Conservation (phyloP, 2,888 invertebrate species). For the Caenorhabditis sp. region DNA sequence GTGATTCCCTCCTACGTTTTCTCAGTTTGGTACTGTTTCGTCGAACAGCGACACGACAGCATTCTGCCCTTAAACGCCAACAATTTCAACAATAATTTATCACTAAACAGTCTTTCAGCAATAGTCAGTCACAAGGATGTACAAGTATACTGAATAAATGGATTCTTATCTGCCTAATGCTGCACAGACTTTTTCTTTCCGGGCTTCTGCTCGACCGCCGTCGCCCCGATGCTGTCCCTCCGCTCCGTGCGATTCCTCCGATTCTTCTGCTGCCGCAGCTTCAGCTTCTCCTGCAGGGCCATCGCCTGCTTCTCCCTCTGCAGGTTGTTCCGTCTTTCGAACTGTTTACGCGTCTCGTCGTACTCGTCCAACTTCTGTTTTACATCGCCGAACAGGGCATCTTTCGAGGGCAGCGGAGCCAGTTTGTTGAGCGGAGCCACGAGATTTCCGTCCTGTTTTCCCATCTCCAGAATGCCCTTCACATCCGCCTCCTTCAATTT, state of each 20-base stretch:
- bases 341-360: constrained; percentile 72
- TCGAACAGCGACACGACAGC: constrained; percentile 25
- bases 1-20: constrained; percentile 30
- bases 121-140: constrained; percentile 36
- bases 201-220: constrained; percentile 3
- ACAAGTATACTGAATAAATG: constrained; percentile 34
- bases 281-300: constrained; percentile 75
- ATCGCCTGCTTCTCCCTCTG: constrained; percentile 74
- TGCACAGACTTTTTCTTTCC: constrained; percentile 25
- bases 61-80: constrained; percentile 16
- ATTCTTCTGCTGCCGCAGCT: constrained; percentile 70
- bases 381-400: constrained; percentile 81
- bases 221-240: constrained; percentile 40
- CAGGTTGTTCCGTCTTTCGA: constrained; percentile 71
- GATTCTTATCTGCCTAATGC: constrained; percentile 1
- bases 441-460: constrained; percentile 73
- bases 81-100: constrained; percentile 30
- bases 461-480: constrained; percentile 73
- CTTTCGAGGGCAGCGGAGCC: constrained; percentile 81
- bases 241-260: constrained; percentile 61
- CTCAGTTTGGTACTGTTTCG: constrained; percentile 43
- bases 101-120: constrained; percentile 27
- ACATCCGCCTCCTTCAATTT: constrained; percentile 67
- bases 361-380: constrained; percentile 75
- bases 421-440: constrained; percentile 79